Base-by-base conservation (phyloP, 2,113 vertebrate genomes). In the Azemiops feae region DNA sequence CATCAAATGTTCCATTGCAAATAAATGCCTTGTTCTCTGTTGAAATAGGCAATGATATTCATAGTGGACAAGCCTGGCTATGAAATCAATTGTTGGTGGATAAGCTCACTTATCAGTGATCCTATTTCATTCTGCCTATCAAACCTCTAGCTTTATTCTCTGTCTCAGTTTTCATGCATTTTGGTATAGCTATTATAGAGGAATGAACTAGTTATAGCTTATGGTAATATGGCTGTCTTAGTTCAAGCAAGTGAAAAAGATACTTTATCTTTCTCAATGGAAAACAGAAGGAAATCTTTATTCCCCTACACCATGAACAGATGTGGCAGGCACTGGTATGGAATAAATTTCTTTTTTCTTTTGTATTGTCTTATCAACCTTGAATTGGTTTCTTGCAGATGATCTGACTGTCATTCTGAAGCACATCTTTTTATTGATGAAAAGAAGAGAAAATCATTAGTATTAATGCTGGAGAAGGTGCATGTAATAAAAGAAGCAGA, bases 361-460 rank as follows among this genome's bases (percentile, higher is more conserved):
- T 94, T 92, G 6, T 92, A 81, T 94, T 89, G 1, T 93, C 74
- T 96, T 96, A 95, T 95, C 95, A 95, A 95, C 54, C 69, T 45
- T 88, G 92, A 95, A 91, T 8, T 18, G 0, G 20, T 95, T 97
- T 95, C 91, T 92, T 92, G 88, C 89, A 94, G 88, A 92, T 92
- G 90, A 93, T 93, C 94, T 92, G 89, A 81, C 85, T 94, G 94
- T 86, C 93, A 92, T 5, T 96, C 60, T 10, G 90, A 69, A 96
- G 10, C 87, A 94, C 92, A 1, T 4, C 91, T 90, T 95, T 95
- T 93, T 93, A 95, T 93, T 92, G 92, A 95, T 93, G 92, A 96
- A 94, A 96, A 96, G 91, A 89, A 93, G 25, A 94, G 34, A 94
- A 97, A 94, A 92, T 95, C 74, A 95, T 93, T 96, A 95, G 69